phyloP scores from a whole-genome alignment of 2,888 invertebrate species.

The Oxycera nigricornis region DNA sequence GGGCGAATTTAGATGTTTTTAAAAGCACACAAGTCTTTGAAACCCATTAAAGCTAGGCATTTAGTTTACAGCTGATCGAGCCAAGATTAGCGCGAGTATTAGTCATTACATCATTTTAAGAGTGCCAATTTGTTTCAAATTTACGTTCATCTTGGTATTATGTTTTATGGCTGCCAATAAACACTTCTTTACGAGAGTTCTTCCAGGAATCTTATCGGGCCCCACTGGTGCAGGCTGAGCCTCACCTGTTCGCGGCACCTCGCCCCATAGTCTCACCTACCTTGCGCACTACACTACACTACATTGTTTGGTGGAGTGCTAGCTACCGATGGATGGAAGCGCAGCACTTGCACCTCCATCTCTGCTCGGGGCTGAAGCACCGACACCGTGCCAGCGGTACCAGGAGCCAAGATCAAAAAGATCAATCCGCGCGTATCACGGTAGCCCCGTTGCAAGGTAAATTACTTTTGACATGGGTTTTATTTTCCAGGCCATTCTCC shows the following conservation, averaged over 20 bases:
- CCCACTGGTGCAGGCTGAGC: neutral
- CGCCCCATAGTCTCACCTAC: neutral
- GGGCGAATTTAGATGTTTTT: no score
- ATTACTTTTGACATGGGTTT: constrained; percentile 46
- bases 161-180: neutral
- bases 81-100: no score
- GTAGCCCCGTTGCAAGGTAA: constrained; percentile 44
- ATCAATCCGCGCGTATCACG: constrained; percentile 44
- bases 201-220: neutral
- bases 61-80: no score
- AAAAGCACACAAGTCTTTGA: no score
- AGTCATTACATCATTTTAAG: no score
- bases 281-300: neutral
- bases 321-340: neutral
- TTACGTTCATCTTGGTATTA: neutral
- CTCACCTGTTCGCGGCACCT: neutral
- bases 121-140: neutral
- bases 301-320: neutral
- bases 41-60: no score
- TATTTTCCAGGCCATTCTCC: constrained; percentile 39
- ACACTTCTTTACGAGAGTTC: neutral
- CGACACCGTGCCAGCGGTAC: constrained; percentile 14
- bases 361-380: neutral
- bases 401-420: constrained; percentile 39
- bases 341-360: neutral